Evolutionary conservation across 2,797 vertebrate species (phyloP).

Genomic region (Anas flavirostris): DNA sequence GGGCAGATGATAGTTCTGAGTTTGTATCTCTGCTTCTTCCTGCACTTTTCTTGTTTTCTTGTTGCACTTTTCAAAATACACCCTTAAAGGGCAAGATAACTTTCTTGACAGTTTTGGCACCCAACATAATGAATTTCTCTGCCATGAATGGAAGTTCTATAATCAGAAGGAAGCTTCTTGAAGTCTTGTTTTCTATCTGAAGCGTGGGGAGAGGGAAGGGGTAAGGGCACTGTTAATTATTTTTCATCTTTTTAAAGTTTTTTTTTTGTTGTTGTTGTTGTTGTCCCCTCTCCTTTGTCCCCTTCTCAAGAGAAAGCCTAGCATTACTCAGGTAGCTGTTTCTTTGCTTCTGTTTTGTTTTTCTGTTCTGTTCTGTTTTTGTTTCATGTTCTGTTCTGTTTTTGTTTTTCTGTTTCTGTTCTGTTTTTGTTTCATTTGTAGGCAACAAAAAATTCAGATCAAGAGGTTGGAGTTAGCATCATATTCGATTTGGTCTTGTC

Average conservation of each 20-base stretch:
- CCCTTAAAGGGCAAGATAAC: not conserved
- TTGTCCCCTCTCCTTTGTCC: not conserved
- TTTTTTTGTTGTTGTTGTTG: no score
- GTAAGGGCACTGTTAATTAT: not conserved
- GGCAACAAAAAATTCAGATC: not conserved
- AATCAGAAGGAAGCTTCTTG: not conserved
- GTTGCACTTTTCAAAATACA: not conserved
- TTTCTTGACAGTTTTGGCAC: not conserved
- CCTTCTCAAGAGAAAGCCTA: not conserved
- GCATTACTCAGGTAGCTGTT: not conserved
- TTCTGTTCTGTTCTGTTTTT: no score
- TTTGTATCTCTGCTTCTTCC: not conserved
- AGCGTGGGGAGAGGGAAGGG: not conserved
- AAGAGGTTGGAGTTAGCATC: not conserved
- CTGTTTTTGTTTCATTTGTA: not conserved
- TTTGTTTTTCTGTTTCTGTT: no score
- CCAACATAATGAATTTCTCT: not conserved
- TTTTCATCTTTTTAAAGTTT: not conserved
- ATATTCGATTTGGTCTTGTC: not conserved
- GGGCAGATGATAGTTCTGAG: conserved; percentile 1
- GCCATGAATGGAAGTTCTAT: not conserved
- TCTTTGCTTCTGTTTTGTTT: not conserved
- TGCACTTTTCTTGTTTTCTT: not conserved
- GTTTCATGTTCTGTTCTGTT: no score
- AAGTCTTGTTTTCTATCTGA: not conserved